Percentiles rank a stretch among this genome's conserved stretches.
Conservation (phyloP, 2,797 vertebrate genomes). For the Myoxocephalus aenaeus region DNA sequence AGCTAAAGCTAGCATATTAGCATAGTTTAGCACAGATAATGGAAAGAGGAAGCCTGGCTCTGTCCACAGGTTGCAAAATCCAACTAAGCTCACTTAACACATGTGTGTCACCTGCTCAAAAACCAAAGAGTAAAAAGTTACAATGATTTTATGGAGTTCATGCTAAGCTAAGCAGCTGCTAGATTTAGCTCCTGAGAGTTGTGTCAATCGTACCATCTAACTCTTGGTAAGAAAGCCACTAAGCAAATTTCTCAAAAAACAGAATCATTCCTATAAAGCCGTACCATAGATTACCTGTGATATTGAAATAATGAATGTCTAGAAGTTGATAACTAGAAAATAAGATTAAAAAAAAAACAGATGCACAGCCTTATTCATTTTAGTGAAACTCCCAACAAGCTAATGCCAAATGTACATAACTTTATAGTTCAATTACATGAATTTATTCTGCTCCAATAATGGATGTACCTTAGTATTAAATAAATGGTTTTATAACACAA, state of each 20-base stretch:
- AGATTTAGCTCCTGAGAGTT: too few relatives aligned
- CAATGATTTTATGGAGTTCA: not conserved
- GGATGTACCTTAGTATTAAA: slow-evolving; percentile 20
- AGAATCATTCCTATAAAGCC: not conserved
- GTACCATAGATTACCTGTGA: not conserved
- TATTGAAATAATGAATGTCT: not conserved
- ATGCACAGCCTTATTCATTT: slow-evolving; percentile 12
- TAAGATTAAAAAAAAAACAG: not conserved
- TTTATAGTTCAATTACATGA: slow-evolving; percentile 26
- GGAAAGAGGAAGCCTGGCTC: not conserved
- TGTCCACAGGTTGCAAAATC: not conserved
- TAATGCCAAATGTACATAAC: slow-evolving; percentile 12
- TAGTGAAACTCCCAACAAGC: slow-evolving; percentile 4
- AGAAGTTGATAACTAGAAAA: not conserved
- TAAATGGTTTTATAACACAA: slow-evolving; percentile 32
- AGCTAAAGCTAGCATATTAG: not conserved
- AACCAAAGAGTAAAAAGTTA: not conserved
- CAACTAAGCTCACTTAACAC: not conserved
- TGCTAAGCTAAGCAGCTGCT: not conserved
- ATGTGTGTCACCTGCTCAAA: not conserved
- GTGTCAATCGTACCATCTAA: too few relatives aligned
- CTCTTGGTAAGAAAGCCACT: too few relatives aligned
- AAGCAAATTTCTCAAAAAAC: not conserved
- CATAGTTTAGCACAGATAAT: not conserved
- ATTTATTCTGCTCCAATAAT: slow-evolving; percentile 12